Base-by-base conservation (phyloP, 2,888 invertebrate genomes). In the Anodontia alba region DNA sequence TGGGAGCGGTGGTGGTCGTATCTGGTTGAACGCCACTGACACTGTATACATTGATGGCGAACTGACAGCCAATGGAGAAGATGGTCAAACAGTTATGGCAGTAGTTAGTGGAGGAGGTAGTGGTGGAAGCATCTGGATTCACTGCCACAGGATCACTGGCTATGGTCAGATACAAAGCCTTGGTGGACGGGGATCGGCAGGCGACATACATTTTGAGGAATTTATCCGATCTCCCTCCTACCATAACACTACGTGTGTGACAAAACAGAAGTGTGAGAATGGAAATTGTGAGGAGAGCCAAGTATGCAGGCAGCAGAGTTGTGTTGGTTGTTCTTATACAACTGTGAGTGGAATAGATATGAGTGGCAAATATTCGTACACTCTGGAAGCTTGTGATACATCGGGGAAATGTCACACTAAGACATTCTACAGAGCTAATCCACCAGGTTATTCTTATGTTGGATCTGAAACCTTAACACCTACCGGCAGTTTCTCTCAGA, bases 11-110 rank as follows among this genome's bases (percentile, higher is more conserved):
- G 91, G 91, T 7, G 91, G 91, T 1, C 79, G 88, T 10, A 87
- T 91, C 71, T 91, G 90, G 90, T 66, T 91, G n/a, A 91, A 91
- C 78, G 89, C 89, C 15, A 88, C 90, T 0, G 79, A 91, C 83
- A 91, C 90, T 0, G 68, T 91, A 12, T 84, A 87, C 20, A 87
- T 91, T 23, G 91, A 91, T 73, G 91, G 91, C 0, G 23, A 78
- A 1, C 74, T 91, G 17, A 88, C 90, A 1, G 89, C 89, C 12
- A 90, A 87, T 77, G 91, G 87, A 17, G 83, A 69, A 26, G 86
- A 82, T 31, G 89, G 89, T 17, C 3, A 33, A 12, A 83, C 76
- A 10, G 54, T 83, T 8, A 54, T 76, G 0, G 80, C 74, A n/a
- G 54, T 76, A 12, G 74, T 70, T n/a, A 81, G 87, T 51, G 91